Conservation (phyloP, 2,113 vertebrate species). For the Tautogolabrus adspersus region DNA sequence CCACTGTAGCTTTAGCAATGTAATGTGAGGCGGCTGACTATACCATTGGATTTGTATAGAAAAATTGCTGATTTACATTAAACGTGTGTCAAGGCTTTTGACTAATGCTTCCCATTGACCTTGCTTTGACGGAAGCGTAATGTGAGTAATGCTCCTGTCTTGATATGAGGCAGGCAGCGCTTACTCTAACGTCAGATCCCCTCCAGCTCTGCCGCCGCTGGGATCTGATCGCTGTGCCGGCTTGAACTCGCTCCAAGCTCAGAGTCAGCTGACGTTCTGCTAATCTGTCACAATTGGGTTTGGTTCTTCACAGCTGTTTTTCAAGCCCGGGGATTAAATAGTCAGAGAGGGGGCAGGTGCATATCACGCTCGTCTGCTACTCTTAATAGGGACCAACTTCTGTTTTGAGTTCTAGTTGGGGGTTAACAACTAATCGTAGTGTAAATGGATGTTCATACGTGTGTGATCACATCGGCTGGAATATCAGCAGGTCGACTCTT, state of each 20-base stretch:
- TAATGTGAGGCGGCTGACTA: slow-evolving; percentile 2
- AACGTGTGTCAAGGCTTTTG: slow-evolving; percentile 36
- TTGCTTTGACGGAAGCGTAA: slow-evolving; percentile 29
- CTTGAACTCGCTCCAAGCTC: slow-evolving; percentile 47
- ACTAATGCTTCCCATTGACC: slow-evolving; percentile 55
- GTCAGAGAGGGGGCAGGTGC: slow-evolving; percentile 41
- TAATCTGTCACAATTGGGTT: slow-evolving; percentile 68
- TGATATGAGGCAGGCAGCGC: slow-evolving; percentile 22
- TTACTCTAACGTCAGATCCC: slow-evolving; percentile 20
- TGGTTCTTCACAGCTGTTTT: slow-evolving; percentile 61
- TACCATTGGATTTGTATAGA: slow-evolving; percentile 2
- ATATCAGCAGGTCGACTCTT: neutral
- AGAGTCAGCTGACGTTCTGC: slow-evolving; percentile 49
- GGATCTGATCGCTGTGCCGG: slow-evolving; percentile 16
- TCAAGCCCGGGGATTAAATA: slow-evolving; percentile 49
- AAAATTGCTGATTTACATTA: slow-evolving; percentile 32
- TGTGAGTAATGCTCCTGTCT: slow-evolving; percentile 42
- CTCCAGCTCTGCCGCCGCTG: neutral
- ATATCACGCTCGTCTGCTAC: slow-evolving; percentile 4
- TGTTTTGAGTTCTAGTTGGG: slow-evolving; percentile 2
- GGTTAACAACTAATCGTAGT: neutral
- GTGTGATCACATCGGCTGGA: neutral
- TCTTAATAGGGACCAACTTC: slow-evolving; percentile 14
- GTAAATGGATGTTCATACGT: neutral
- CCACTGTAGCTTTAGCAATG: neutral